phyloP scores from a whole-genome alignment of 2,888 invertebrate genomes.

The Luperina testacea region DNA sequence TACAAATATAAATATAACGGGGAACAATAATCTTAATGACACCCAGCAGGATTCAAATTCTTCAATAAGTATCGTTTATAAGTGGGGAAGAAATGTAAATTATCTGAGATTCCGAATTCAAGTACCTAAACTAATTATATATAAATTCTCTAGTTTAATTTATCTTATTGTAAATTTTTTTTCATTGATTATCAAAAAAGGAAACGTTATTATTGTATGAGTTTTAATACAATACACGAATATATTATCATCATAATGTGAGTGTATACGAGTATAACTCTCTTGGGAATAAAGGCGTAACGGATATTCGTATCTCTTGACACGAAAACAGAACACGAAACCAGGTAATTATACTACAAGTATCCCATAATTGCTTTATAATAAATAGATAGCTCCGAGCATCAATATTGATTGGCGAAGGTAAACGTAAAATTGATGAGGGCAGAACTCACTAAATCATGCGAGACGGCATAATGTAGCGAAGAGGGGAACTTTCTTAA shows the following conservation, averaged over 20 bases:
- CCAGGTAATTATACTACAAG: conserved; percentile 31
- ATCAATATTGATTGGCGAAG: conserved; percentile 54
- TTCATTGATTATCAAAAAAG: neutral
- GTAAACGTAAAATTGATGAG: conserved; percentile 59
- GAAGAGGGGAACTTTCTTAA: conserved; percentile 41
- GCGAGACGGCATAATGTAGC: conserved; percentile 33
- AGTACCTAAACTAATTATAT: too few relatives aligned
- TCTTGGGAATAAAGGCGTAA: neutral
- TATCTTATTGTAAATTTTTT: too few relatives aligned
- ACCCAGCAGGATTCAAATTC: too few relatives aligned
- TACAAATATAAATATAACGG: neutral
- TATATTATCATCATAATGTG: neutral
- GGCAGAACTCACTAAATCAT: conserved; percentile 45
- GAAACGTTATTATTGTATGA: neutral
- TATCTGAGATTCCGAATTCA: too few relatives aligned
- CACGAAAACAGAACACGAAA: neutral
- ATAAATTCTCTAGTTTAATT: too few relatives aligned
- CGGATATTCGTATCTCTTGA: neutral
- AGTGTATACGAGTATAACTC: neutral
- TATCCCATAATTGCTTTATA: conserved; percentile 57
- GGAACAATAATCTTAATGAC: too few relatives aligned
- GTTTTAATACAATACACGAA: neutral
- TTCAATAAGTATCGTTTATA: too few relatives aligned
- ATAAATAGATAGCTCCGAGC: conserved; percentile 48
- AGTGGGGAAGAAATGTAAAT: too few relatives aligned